Base-by-base conservation (phyloP, 2,888 invertebrate species). In the Cheilosia vulpina region DNA sequence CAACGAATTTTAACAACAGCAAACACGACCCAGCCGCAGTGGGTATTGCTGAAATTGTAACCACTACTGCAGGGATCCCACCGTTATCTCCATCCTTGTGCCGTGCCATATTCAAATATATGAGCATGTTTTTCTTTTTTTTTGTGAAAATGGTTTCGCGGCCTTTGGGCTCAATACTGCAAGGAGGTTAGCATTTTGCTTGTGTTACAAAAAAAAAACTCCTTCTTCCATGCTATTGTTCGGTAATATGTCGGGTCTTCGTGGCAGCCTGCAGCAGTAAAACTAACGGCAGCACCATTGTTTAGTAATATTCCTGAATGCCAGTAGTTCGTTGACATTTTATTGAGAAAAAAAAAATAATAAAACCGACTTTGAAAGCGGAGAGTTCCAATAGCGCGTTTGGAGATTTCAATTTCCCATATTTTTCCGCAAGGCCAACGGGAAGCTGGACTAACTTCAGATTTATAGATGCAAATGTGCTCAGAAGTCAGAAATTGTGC, bases 391-490 rank as follows among this genome's bases (percentile, higher is more conserved):
- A 13, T 5, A 38, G 57, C 41, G 47, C 62, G 27, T 9, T 65
- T 60, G 19, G 72, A 66, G 60, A 68, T 63, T 69, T 83, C 68
- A 69, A 73, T 78, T 83, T 78, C 45, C 34, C 55, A 63, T 68
- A 68, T 71, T 82, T 53, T 71, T 9, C 17, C 6, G 38, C 17
- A n/a, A 21, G 19, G 11, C 45, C 2, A 13, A 43, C 21, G 57
- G 17, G 24, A 47, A 21, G 52, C 52, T 47, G 52, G 73, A 84
- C 79, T 75, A 79, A 75, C 79, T 84, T 75, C 62, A 71, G 75
- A 84, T 80, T 84, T 84, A 80, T 84, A 57, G 75, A 84, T 75
- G 84, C 79, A 75, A 84, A 84, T 60, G 66, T 38, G 69, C 71
- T 50, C 19, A 71, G 27, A 57, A 24, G 77, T 57, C 53, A 31